Conservation (phyloP, 2,797 vertebrate genomes). For the Gobionotothen gibberifrons region DNA sequence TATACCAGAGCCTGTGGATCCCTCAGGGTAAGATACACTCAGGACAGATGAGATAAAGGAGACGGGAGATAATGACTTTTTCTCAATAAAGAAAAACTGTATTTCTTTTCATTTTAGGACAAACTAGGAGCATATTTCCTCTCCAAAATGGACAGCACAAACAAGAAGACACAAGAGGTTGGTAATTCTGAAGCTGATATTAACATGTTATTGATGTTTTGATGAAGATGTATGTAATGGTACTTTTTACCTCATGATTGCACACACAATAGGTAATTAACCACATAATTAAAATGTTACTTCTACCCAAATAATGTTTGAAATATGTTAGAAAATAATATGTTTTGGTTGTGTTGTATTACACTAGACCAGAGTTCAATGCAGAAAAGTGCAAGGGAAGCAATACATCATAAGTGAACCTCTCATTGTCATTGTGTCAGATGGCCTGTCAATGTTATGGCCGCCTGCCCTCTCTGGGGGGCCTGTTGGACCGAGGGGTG, state of each 20-base stretch:
- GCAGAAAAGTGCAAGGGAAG: too few species aligned
- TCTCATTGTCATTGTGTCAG: constrained; percentile 64
- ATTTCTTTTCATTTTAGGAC: constrained; percentile 79
- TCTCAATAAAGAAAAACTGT: neutral
- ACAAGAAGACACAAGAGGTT: constrained; percentile 89
- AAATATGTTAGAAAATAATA: too few species aligned
- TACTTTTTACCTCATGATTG: neutral
- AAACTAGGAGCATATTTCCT: constrained; percentile 91
- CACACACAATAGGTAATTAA: neutral
- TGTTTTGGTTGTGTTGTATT: too few species aligned
- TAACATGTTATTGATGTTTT: neutral
- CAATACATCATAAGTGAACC: too few species aligned
- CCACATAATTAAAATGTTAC: too few species aligned
- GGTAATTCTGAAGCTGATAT: constrained; percentile 12
- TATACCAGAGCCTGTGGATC: constrained; percentile 93
- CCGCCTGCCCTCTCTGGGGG: constrained; percentile 87
- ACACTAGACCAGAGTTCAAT: too few species aligned
- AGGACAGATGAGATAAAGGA: neutral
- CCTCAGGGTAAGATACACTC: constrained; percentile 80
- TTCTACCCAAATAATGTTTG: too few species aligned
- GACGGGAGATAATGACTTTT: neutral
- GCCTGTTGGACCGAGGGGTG: constrained; percentile 86
- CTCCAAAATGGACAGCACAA: constrained; percentile 88
- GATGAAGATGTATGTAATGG: neutral
- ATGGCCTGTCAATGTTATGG: constrained; percentile 91